Evolutionary conservation across 1,140 invertebrate species (phyloP), one percentile per base, ranked within the genome.

Genomic region (Trichomalopsis sarcophagae): DNA sequence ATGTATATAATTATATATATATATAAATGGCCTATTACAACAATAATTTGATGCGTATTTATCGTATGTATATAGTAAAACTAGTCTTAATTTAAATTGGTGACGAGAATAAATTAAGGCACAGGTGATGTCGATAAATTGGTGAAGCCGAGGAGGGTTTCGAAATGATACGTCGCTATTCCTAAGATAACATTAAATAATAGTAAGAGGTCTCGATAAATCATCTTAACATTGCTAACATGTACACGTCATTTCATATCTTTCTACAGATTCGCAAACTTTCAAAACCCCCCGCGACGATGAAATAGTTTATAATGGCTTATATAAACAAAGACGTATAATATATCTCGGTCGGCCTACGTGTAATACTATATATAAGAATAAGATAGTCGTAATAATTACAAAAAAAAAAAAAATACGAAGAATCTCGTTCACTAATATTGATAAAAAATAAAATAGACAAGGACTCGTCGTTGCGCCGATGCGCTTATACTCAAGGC

Each of bases 71-170:
- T 14, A 55, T 17, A 17, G 40, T 74, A 82, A 82, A 5, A 0
- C 14, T 66, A 78, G 9, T 75, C 83, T 81, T 75, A 85, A 76
- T 76, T 85, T 69, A 85, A 44, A n/a, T 76, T 81, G 71, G 47
- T 81, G 84, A 85, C 69, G 79, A 85, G 78, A 85, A 85, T 85
- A 85, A 85, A 85, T 85, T 81, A 85, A 85, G 78, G 84, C 77
- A 85, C 84, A 85, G 73, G 23, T 76, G 55, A 85, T 76, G 75
- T 80, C 66, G 62, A 80, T 80, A 81, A 78, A 84, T 78, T 78
- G 75, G 33, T 55, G 81, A 82, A 76, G 55, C 66, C 73, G 44
- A 44, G 50, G 55, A 6, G 55, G 81, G 55, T 83, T 83, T 83
- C 27, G 30, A 23, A 66, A 82, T 36, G 6, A n/a, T 62, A 33